Conservation (phyloP, 2,113 vertebrate genomes). For the Marmota flaviventris region DNA sequence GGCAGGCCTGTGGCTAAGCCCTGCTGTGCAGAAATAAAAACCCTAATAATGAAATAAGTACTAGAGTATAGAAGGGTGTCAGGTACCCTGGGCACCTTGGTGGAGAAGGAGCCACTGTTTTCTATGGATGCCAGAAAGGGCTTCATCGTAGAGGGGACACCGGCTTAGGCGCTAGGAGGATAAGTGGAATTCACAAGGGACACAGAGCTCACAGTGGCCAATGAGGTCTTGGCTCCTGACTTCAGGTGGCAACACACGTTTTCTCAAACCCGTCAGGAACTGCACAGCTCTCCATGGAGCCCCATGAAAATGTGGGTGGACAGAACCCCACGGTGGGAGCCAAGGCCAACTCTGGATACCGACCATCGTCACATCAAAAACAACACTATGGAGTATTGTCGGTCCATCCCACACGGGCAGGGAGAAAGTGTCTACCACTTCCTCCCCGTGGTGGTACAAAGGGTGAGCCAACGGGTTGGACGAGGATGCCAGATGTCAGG, state of each 20-base stretch:
- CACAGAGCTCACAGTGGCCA: not conserved
- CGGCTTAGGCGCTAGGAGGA: not conserved
- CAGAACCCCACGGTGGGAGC: not conserved
- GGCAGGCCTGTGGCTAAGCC: not conserved
- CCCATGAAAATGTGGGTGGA: not conserved
- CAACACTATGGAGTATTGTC: not conserved
- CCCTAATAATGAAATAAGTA: not conserved
- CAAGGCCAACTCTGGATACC: not conserved
- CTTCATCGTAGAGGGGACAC: not conserved
- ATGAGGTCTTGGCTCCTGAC: not conserved
- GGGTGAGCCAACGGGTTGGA: not conserved
- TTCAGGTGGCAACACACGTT: not conserved
- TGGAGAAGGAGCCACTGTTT: not conserved
- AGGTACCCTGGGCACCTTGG: not conserved
- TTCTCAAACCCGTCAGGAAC: conserved; percentile 2
- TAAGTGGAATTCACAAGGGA: not conserved
- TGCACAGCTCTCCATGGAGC: not conserved
- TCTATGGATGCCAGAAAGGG: not conserved
- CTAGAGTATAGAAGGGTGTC: not conserved
- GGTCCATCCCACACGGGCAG: not conserved
- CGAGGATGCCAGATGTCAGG: not conserved
- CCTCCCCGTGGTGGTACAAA: not conserved
- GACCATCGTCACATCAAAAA: not conserved
- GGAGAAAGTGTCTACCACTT: not conserved
- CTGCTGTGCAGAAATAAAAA: not conserved